Conservation (phyloP, 2,113 vertebrate species). For the Apteryx mantelli region DNA sequence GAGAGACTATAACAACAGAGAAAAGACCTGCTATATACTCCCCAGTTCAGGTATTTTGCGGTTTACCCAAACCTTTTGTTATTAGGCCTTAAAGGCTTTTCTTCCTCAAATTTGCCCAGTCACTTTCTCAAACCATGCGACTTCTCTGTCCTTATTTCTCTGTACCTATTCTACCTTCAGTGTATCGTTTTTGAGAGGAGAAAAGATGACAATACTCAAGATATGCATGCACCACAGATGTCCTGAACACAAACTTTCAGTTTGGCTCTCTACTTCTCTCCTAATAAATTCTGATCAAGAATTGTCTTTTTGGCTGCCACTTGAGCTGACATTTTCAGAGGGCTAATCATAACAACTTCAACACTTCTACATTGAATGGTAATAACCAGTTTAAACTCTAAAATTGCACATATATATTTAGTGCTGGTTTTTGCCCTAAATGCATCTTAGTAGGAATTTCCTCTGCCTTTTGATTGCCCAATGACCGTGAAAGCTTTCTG, state of each 20-base stretch:
- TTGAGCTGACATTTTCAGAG: neutral
- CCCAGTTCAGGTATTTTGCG: neutral
- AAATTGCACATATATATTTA: neutral
- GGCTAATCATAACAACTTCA: neutral
- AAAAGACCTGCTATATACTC: neutral
- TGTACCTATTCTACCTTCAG: neutral
- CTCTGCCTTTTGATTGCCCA: neutral
- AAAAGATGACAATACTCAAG: neutral
- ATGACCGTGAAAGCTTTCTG: neutral
- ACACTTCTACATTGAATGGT: neutral
- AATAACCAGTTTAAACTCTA: neutral
- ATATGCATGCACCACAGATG: neutral
- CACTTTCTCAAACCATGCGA: neutral
- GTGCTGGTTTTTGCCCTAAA: neutral
- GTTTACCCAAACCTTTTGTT: neutral
- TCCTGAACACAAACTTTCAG: neutral
- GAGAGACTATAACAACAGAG: neutral
- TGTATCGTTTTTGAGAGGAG: neutral
- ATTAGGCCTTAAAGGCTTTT: neutral
- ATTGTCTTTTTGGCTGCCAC: neutral
- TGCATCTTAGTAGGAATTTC: neutral
- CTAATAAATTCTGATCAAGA: neutral
- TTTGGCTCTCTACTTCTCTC: neutral
- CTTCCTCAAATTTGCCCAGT: neutral
- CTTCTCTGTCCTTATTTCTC: neutral